These are phyloP conservation scores for Drosophila santomea DNA, from an alignment of 1,140 invertebrate genomes.

Conservation along the genomic window DNA sequence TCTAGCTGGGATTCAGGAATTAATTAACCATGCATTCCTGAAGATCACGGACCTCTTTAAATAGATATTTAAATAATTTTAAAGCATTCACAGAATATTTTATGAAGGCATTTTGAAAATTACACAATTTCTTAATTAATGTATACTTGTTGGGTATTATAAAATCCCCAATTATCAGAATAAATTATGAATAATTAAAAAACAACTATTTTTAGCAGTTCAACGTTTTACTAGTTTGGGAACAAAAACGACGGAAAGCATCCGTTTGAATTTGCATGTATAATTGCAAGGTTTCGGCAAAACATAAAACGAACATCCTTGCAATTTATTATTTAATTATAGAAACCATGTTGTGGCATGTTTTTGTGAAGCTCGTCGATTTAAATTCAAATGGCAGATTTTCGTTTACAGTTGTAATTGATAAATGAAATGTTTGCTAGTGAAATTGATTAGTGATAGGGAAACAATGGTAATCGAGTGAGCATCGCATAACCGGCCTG, in stretches of 20 bases:
- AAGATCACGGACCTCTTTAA: too few species aligned
- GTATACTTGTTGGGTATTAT: not conserved
- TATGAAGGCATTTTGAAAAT: too few species aligned
- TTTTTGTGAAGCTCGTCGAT: constrained; percentile 3
- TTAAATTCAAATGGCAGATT: constrained; percentile 28
- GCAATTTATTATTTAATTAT: constrained; percentile 26
- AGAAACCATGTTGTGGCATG: not conserved
- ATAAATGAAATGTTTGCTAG: constrained; percentile 30
- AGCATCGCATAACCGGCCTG: constrained; percentile 1
- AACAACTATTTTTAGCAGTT: not conserved
- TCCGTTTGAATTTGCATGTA: not conserved
- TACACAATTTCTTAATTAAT: too few species aligned
- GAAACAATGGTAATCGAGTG: constrained; percentile 21
- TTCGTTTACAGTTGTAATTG: constrained; percentile 23
- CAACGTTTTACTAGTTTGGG: too few species aligned
- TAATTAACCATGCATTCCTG: too few species aligned
- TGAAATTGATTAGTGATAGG: constrained; percentile 21
- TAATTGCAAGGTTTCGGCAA: constrained; percentile 12
- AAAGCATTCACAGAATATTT: too few species aligned
- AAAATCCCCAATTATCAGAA: not conserved
- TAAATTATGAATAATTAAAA: constrained; percentile 12
- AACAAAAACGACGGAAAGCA: not conserved
- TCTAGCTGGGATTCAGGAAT: too few species aligned
- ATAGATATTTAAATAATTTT: too few species aligned
- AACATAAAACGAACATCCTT: not conserved